A percentile compares a stretch with the other conserved stretches of the same genome.
Evolutionary conservation across 2,888 invertebrate species (phyloP).

Genomic region (Rhingia campestris): DNA sequence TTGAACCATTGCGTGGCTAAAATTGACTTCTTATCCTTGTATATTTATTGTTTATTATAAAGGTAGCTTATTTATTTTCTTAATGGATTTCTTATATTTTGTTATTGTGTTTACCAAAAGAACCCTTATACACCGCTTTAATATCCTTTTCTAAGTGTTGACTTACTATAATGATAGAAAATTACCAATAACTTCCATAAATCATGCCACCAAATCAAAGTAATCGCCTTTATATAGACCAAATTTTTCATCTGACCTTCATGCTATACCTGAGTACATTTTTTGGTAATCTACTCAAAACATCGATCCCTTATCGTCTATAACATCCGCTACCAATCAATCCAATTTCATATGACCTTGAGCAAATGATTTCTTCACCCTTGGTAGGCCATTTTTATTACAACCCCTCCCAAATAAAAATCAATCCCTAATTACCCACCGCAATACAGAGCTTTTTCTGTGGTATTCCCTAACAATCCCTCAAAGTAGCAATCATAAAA

Average conservation of each 20-base stretch:
- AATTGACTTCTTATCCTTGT: too few relatives aligned
- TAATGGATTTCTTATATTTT: neutral
- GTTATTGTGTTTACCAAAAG: too few relatives aligned
- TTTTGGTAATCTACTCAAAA: slow-evolving; percentile 7
- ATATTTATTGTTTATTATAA: neutral
- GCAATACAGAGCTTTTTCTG: slow-evolving; percentile 17
- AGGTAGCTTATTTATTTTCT: neutral
- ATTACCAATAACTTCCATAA: too few relatives aligned
- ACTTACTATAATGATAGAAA: too few relatives aligned
- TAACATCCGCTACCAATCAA: slow-evolving; percentile 34
- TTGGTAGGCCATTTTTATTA: neutral
- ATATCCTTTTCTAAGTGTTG: too few relatives aligned
- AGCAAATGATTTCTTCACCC: neutral
- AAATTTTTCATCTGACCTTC: neutral
- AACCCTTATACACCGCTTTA: too few relatives aligned
- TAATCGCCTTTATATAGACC: too few relatives aligned
- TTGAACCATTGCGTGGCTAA: too few relatives aligned
- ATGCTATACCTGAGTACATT: neutral
- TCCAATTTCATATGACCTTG: slow-evolving; percentile 29
- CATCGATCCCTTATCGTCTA: slow-evolving; percentile 24
- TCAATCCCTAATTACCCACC: slow-evolving; percentile 48
- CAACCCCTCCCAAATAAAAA: slow-evolving; percentile 4
- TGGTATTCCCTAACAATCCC: slow-evolving; percentile 16
- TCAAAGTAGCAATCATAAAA: neutral
- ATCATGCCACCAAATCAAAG: too few relatives aligned